Percentiles rank a stretch among this genome's conserved stretches.
phyloP scores from a whole-genome alignment of 2,888 invertebrate genomes.

The Temnothorax unifasciatus region DNA sequence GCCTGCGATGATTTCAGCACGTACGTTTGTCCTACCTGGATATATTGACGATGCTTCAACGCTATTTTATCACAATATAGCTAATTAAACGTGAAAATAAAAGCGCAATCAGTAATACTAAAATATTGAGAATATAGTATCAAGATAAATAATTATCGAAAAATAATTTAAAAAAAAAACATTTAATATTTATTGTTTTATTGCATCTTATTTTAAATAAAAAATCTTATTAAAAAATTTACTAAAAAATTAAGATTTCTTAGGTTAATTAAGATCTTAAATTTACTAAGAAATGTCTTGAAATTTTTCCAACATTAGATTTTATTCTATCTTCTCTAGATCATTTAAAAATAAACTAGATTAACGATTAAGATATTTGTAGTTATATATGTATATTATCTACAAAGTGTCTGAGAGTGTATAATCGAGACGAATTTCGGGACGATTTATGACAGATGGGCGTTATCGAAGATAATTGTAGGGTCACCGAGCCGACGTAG shows the following conservation, averaged over 20 bases:
- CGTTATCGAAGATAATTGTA: conserved; percentile 42
- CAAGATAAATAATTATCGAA: not conserved
- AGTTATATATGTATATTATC: not conserved
- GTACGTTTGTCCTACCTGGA: not conserved
- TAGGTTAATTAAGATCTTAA: too few relatives aligned
- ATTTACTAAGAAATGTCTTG: too few relatives aligned
- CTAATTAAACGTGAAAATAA: not conserved
- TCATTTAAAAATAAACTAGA: not conserved
- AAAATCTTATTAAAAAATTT: too few relatives aligned
- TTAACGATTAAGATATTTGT: not conserved
- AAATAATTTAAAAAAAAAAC: not conserved
- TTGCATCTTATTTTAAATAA: not conserved
- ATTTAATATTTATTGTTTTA: not conserved
- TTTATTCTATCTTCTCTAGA: not conserved
- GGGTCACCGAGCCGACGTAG: conserved; percentile 56
- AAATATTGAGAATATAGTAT: not conserved
- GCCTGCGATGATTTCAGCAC: not conserved
- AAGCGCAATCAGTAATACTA: not conserved
- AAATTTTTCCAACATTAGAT: not conserved
- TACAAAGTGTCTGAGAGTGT: not conserved
- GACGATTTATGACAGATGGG: conserved; percentile 28
- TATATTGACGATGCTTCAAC: not conserved
- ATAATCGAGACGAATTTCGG: not conserved
- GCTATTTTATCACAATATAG: not conserved
- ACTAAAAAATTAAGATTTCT: too few relatives aligned